These are phyloP conservation scores for Chromobotia macracanthus DNA, from an alignment of 2,797 vertebrate species.

Conservation along the genomic window DNA sequence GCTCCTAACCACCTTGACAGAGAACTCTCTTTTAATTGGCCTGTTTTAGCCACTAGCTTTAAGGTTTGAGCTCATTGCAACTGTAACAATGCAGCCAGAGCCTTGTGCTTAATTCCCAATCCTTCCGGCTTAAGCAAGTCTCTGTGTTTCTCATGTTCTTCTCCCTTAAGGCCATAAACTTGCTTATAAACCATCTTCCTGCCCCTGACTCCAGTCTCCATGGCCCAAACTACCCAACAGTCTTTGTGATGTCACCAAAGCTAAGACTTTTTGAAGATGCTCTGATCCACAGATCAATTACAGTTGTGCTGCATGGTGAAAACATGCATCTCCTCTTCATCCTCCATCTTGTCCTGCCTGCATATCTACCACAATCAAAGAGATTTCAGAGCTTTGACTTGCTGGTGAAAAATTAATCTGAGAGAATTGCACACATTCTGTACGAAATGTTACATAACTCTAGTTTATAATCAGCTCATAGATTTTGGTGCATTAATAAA, in stretches of 20 bases:
- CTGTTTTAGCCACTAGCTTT: background rate
- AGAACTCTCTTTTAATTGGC: constrained; percentile 20
- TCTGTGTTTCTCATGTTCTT: constrained; percentile 1
- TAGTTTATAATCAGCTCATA: constrained; percentile 8
- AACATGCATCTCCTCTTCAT: constrained; percentile 44
- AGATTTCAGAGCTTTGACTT: constrained; percentile 67
- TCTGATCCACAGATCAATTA: constrained; percentile 57
- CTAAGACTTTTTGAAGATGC: constrained; percentile 50
- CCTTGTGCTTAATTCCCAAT: background rate
- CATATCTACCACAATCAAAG: constrained; percentile 71
- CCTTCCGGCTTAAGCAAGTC: background rate
- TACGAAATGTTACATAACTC: constrained; percentile 5
- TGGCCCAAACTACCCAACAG: background rate
- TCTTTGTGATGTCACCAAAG: constrained; percentile 21
- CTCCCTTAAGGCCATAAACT: background rate
- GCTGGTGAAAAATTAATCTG: constrained; percentile 72
- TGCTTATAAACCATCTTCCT: constrained; percentile 9
- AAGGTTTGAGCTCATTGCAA: background rate
- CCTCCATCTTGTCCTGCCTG: constrained; percentile 59
- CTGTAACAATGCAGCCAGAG: constrained; percentile 19
- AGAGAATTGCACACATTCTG: constrained; percentile 52
- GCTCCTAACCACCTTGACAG: background rate
- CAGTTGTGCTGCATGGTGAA: constrained; percentile 49
- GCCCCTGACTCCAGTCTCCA: background rate
- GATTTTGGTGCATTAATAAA: background rate